Evolutionary conservation across 2,797 vertebrate genomes (phyloP).

Genomic region (Salmo trutta): DNA sequence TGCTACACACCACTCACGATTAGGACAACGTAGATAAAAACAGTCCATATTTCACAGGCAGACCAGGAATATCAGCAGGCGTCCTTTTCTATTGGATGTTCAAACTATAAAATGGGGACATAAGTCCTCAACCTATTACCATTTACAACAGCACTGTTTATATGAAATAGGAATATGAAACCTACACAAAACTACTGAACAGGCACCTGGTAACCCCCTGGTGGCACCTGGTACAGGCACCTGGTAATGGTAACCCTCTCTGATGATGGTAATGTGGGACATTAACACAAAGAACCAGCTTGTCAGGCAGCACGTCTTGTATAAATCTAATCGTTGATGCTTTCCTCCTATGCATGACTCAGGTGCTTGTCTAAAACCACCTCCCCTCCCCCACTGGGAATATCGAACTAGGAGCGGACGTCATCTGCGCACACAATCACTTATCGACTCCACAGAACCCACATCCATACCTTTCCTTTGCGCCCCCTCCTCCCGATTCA

Average conservation of each 20-base stretch:
- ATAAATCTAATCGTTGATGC: slow-evolving; percentile 24
- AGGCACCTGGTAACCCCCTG: slow-evolving; percentile 12
- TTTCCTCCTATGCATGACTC: slow-evolving; percentile 59
- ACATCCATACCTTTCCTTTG: slow-evolving; percentile 14
- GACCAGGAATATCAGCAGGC: not conserved
- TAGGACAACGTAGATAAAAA: not conserved
- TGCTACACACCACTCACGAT: slow-evolving; percentile 32
- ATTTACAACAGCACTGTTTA: not conserved
- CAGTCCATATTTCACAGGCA: not conserved
- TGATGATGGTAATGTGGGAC: slow-evolving; percentile 1
- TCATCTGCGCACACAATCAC: slow-evolving; percentile 63
- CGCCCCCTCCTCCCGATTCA: slow-evolving; percentile 16
- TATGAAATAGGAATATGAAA: not conserved
- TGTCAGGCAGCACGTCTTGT: slow-evolving; percentile 24
- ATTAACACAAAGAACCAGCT: slow-evolving; percentile 37
- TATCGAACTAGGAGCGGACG: slow-evolving; percentile 32
- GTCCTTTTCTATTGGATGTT: too few relatives aligned
- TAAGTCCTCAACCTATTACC: too few relatives aligned
- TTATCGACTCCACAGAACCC: slow-evolving; percentile 43
- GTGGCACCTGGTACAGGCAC: slow-evolving; percentile 11
- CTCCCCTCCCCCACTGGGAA: slow-evolving; percentile 15
- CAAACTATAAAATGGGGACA: too few relatives aligned
- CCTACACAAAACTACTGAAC: not conserved
- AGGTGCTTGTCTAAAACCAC: slow-evolving; percentile 26
- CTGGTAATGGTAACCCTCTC: slow-evolving; percentile 25